phyloP scores from a whole-genome alignment of 2,888 invertebrate genomes.

The Pandemis cinnamomeana region DNA sequence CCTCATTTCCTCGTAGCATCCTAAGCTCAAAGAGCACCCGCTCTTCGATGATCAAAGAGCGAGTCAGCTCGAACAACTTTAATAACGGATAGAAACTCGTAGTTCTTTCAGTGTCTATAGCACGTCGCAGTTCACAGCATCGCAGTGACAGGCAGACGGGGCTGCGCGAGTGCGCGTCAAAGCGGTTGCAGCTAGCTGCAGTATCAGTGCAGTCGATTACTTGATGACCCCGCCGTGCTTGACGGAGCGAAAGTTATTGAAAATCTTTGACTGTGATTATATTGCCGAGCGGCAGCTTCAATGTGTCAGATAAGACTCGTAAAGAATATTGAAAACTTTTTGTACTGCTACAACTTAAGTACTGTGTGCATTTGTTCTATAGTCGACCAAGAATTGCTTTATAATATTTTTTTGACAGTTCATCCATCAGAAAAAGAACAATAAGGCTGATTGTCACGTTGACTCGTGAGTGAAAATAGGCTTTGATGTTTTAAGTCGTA shows the following conservation, averaged over 20 bases:
- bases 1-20: background rate
- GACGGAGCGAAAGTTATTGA: background rate
- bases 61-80: background rate
- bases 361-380: too few species aligned
- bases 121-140: background rate
- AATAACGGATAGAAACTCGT: background rate
- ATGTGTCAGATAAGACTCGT: too few species aligned
- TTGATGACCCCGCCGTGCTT: too few species aligned
- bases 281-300: background rate
- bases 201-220: background rate
- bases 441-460: too few species aligned
- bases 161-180: background rate
- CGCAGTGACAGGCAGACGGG: background rate
- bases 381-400: too few species aligned
- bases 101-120: background rate
- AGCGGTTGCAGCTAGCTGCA: background rate
- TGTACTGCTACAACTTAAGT: too few species aligned
- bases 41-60: slow-evolving; percentile 2
- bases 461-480: too few species aligned
- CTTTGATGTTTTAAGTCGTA: too few species aligned
- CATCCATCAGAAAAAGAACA: too few species aligned
- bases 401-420: too few species aligned
- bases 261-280: background rate
- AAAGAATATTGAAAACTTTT: too few species aligned
- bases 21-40: background rate